Percentiles rank a stretch among this genome's conserved stretches.
These are phyloP conservation scores for Ganaspis sp. DNA, from an alignment of 1,140 invertebrate genomes.

Conservation along the genomic window DNA sequence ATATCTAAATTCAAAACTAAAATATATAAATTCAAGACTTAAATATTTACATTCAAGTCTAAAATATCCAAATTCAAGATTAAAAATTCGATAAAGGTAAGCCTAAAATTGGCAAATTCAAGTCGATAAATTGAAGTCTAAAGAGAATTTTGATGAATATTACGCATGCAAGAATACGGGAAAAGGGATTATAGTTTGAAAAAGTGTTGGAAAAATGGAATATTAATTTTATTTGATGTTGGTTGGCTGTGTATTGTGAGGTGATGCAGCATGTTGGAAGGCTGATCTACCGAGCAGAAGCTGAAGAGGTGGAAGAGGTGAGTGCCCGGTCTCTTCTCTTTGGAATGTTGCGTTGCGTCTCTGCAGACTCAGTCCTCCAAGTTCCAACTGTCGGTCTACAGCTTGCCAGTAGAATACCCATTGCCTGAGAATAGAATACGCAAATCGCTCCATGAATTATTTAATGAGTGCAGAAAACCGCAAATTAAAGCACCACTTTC, in stretches of 20 bases:
- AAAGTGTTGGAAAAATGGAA: too few relatives aligned
- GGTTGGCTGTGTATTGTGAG: neutral
- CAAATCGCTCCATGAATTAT: slow-evolving; percentile 1
- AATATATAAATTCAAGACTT: too few relatives aligned
- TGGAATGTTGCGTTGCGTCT: slow-evolving; percentile 31
- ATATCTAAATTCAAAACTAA: too few relatives aligned
- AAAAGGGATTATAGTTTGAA: too few relatives aligned
- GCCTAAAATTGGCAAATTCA: too few relatives aligned
- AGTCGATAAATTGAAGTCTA: too few relatives aligned
- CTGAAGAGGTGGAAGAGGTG: slow-evolving; percentile 50
- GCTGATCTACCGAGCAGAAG: neutral
- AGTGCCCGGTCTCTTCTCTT: slow-evolving; percentile 55
- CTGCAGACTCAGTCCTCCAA: neutral
- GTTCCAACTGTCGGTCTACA: slow-evolving; percentile 7
- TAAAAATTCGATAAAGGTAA: too few relatives aligned
- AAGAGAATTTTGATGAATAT: too few relatives aligned
- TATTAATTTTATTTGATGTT: neutral
- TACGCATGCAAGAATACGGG: too few relatives aligned
- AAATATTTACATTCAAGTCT: too few relatives aligned
- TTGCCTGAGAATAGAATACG: neutral
- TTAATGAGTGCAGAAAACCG: slow-evolving; percentile 13
- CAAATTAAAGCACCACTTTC: slow-evolving; percentile 35
- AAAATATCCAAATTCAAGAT: too few relatives aligned
- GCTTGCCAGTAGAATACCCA: slow-evolving; percentile 48
- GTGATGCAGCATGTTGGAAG: neutral